Base-by-base conservation (phyloP, 2,888 invertebrate genomes). In the Eristalinus aeneus region DNA sequence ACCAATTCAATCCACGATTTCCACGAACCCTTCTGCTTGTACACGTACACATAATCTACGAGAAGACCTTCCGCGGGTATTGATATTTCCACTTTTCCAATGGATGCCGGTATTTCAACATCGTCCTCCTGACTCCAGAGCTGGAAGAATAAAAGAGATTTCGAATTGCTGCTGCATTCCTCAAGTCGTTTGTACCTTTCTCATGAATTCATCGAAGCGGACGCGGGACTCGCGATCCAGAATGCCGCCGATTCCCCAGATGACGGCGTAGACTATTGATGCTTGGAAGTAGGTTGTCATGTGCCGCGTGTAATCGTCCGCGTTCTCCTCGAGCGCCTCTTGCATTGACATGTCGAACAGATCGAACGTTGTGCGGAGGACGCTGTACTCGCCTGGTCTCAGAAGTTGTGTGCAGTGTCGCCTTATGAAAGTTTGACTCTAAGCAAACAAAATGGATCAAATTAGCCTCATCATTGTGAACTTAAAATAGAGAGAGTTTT, bases 161-260 rank as follows among this genome's bases (percentile, higher is more conserved):
- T 27, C 8, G 31, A 16, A 20, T 34, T 63, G 1, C n/a, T 3
- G 16, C 56, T 27, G n/a, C n/a, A n/a, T n/a, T n/a, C n/a, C n/a
- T 27, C 27, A 3, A 27, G 27, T 3, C 5, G 5, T 5, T 2
- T 64, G 6, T 76, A 93, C 92, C 71, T 89, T 93, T 90, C 94
- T 94, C 5, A 95, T 93, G 89, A 94, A 94, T 11, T 93, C 94
- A 90, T 97, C 96, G 89, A 94, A 96, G 88, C 93, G 94, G 84
- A 93, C 94, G 16, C 97, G 94, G 0, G 97, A 97, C 61, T 95
- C 94, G 0, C 93, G 93, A 90, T 97, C 96, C 36, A 98, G 92
- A 75, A 96, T 95, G 0, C 97, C 97, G 1, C 95, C 98, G 23
- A 98, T 92, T 0, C 97, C 97, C 98, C 98, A 98, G 2, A 96